Conservation (phyloP, 2,797 vertebrate genomes). For the Syndactyla subalaris region DNA sequence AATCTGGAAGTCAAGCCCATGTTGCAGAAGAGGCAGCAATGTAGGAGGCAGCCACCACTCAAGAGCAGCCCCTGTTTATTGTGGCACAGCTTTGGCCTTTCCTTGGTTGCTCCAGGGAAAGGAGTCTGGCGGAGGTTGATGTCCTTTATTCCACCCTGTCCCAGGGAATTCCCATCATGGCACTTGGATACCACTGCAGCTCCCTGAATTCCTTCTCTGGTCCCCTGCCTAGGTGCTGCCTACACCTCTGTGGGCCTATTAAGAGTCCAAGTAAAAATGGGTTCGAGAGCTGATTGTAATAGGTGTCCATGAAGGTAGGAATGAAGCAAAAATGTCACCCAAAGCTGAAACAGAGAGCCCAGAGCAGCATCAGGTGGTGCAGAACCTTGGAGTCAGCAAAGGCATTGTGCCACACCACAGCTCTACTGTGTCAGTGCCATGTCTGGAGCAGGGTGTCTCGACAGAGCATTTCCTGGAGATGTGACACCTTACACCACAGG, state of each 20-base stretch:
- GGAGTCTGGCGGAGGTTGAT: not conserved
- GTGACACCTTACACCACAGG: fast-evolving
- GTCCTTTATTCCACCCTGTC: not conserved
- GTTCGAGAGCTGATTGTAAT: not conserved
- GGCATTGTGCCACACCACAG: fast-evolving
- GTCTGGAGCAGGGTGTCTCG: not conserved
- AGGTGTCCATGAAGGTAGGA: not conserved
- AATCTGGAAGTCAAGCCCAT: not conserved
- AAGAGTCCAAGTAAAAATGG: not conserved
- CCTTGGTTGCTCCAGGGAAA: not conserved
- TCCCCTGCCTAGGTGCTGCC: not conserved
- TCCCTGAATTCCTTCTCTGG: not conserved
- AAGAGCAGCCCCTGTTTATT: fast-evolving
- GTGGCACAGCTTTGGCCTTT: not conserved
- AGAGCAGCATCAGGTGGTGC: not conserved
- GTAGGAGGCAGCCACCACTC: not conserved
- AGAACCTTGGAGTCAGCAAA: fast-evolving
- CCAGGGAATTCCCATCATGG: fast-evolving
- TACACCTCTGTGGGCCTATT: not conserved
- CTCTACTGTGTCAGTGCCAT: fast-evolving
- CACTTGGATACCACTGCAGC: not conserved
- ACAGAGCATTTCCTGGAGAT: not conserved
- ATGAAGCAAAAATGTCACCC: not conserved
- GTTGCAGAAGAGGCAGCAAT: fast-evolving
- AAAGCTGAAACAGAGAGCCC: not conserved